Evolutionary conservation across 2,888 invertebrate genomes (phyloP).

Genomic region (Apotomis turbidana): DNA sequence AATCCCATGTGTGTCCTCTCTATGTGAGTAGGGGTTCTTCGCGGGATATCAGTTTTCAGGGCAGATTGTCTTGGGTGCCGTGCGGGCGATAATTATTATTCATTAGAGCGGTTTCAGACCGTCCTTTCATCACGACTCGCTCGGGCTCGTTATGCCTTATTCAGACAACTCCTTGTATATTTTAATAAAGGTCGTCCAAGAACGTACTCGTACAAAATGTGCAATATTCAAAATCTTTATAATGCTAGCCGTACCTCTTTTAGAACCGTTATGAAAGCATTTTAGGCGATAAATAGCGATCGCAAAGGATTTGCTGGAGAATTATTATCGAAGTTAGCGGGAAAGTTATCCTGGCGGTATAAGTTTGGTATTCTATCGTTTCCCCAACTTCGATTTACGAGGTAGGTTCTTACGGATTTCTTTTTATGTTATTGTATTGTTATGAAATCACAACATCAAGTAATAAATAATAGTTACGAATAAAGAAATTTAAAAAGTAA

Average conservation of each 20-base stretch:
- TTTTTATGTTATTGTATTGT: conserved; percentile 29
- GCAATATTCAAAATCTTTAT: conserved; percentile 18
- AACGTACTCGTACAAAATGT: conserved; percentile 45
- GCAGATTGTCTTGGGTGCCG: conserved; percentile 60
- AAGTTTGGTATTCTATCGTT: conserved; percentile 36
- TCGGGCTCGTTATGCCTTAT: conserved; percentile 71
- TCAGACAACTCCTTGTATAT: conserved; percentile 65
- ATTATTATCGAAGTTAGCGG: conserved; percentile 36
- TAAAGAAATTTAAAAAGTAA: background rate
- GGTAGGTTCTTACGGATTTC: conserved; percentile 32
- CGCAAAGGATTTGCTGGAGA: conserved; percentile 37
- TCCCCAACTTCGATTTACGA: conserved; percentile 35
- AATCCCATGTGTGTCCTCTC: conserved; percentile 6
- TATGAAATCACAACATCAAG: background rate
- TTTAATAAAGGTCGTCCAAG: conserved; percentile 65
- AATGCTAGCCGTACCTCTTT: conserved; percentile 9
- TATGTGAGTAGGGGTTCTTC: conserved; percentile 9
- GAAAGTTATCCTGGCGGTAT: conserved; percentile 34
- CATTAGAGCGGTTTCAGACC: conserved; percentile 64
- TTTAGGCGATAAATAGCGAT: conserved; percentile 36
- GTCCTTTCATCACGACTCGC: conserved; percentile 69
- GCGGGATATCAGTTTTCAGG: conserved; percentile 27
- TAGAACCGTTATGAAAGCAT: conserved; percentile 26
- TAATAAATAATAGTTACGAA: background rate
- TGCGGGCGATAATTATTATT: conserved; percentile 69